Conservation (phyloP, 2,888 invertebrate species). For the Pharmacophagus antenor region DNA sequence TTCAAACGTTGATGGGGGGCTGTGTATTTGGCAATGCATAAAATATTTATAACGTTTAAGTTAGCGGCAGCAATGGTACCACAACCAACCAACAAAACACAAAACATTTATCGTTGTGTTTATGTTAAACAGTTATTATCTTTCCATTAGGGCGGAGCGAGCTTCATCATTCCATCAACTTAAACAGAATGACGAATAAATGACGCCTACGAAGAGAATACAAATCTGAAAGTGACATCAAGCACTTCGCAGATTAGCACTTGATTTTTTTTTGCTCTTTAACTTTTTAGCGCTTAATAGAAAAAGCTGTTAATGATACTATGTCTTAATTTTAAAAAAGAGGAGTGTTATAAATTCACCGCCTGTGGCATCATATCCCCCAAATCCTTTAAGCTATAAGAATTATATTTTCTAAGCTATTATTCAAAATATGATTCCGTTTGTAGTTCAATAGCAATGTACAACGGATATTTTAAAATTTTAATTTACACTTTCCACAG, state of each 20-base stretch:
- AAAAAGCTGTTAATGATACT: background rate
- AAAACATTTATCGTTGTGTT: slow-evolving; percentile 39
- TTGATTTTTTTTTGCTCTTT: background rate
- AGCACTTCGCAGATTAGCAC: slow-evolving; percentile 15
- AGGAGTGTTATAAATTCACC: no score
- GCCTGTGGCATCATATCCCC: no score
- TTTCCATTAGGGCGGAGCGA: slow-evolving; percentile 50
- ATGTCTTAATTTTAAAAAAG: no score
- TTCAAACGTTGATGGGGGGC: slow-evolving; percentile 10
- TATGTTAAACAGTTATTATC: slow-evolving; percentile 55
- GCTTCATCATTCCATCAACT: slow-evolving; percentile 38
- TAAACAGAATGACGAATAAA: slow-evolving; percentile 41
- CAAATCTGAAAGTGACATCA: slow-evolving; percentile 16
- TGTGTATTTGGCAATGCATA: slow-evolving; percentile 5
- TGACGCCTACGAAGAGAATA: slow-evolving; percentile 9
- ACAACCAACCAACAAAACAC: slow-evolving; percentile 37
- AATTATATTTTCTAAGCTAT: no score
- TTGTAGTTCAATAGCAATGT: no score
- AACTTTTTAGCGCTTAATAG: background rate
- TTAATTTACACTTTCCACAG: no score
- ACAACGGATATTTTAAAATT: no score
- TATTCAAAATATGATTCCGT: no score
- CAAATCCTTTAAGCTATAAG: no score
- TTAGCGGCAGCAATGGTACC: slow-evolving; percentile 20
- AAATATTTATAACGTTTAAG: slow-evolving; percentile 1